These are phyloP conservation scores for Cyphomyrus plagiostoma DNA, from an alignment of 2,113 vertebrate species.

Conservation along the genomic window DNA sequence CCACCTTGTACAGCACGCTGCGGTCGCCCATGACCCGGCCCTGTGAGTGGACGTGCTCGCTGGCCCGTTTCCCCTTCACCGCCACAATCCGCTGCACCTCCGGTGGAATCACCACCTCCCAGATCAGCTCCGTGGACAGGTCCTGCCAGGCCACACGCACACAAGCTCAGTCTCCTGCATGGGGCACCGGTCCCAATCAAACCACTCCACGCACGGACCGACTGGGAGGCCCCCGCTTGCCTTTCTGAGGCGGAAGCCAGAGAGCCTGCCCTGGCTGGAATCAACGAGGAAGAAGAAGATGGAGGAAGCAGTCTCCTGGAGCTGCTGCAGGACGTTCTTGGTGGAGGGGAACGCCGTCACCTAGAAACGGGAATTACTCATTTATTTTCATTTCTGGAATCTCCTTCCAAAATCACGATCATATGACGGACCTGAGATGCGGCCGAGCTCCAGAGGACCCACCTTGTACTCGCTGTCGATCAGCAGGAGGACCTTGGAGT, in stretches of 20 bases:
- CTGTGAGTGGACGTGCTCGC: constrained; percentile 93
- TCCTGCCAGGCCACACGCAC: constrained; percentile 58
- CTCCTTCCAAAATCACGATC: not conserved
- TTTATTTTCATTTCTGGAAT: not conserved
- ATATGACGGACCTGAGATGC: no score
- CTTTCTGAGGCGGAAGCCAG: constrained; percentile 82
- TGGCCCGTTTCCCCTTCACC: constrained; percentile 85
- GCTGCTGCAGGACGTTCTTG: constrained; percentile 83
- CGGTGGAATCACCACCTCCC: constrained; percentile 78
- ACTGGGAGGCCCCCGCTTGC: constrained; percentile 42
- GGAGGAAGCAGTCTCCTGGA: constrained; percentile 80
- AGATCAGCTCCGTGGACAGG: constrained; percentile 80
- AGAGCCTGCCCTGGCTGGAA: constrained; percentile 72
- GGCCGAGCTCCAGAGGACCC: not conserved
- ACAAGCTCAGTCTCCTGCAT: not conserved
- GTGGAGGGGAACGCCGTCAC: constrained; percentile 87
- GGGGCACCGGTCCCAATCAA: not conserved
- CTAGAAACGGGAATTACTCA: constrained; percentile 47
- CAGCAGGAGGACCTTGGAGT: constrained; percentile 85
- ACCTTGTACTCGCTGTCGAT: constrained; percentile 92
- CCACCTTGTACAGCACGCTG: constrained; percentile 95
- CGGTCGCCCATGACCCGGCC: constrained; percentile 97
- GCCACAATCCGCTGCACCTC: constrained; percentile 81
- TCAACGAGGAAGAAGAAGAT: constrained; percentile 89
- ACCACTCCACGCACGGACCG: not conserved